Conservation (phyloP, 2,888 invertebrate genomes). For the Pseudococcus viburni region DNA sequence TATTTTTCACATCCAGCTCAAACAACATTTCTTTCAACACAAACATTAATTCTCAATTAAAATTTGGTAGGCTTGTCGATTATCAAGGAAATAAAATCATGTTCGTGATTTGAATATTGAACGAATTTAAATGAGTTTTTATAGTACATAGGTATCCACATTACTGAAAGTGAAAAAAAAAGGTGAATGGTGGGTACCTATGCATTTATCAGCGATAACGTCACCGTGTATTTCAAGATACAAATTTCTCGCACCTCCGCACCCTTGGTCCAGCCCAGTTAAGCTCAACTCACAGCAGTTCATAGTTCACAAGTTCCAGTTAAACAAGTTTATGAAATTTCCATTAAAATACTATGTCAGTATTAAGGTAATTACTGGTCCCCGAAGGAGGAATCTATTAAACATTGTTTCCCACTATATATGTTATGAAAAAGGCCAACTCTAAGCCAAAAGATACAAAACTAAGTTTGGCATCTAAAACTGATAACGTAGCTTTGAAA, state of each 20-base stretch:
- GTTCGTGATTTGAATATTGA: conserved; percentile 16
- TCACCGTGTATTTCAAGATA: conserved; percentile 30
- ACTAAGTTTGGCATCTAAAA: conserved; percentile 21
- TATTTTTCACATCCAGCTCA: background rate
- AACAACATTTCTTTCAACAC: background rate
- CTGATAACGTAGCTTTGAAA: conserved; percentile 25
- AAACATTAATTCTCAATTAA: background rate
- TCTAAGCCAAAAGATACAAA: conserved; percentile 25
- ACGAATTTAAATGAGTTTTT: conserved; percentile 44
- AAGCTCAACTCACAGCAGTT: background rate
- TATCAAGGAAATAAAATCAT: background rate
- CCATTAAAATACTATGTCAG: conserved; percentile 2
- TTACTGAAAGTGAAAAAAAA: background rate
- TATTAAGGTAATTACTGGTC: background rate
- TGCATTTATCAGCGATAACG: conserved; percentile 39
- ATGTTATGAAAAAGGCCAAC: too few species aligned
- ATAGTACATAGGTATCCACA: background rate
- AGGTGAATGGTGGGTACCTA: background rate
- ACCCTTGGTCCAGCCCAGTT: too few species aligned
- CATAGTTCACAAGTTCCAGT: conserved; percentile 54
- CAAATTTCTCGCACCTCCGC: conserved; percentile 28
- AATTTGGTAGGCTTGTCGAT: background rate
- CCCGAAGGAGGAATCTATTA: background rate
- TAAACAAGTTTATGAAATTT: conserved; percentile 39
- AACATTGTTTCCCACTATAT: background rate